Percentiles rank a stretch among this genome's conserved stretches.
These are phyloP conservation scores for Oligia latruncula DNA, from an alignment of 2,888 invertebrate species.

Conservation along the genomic window DNA sequence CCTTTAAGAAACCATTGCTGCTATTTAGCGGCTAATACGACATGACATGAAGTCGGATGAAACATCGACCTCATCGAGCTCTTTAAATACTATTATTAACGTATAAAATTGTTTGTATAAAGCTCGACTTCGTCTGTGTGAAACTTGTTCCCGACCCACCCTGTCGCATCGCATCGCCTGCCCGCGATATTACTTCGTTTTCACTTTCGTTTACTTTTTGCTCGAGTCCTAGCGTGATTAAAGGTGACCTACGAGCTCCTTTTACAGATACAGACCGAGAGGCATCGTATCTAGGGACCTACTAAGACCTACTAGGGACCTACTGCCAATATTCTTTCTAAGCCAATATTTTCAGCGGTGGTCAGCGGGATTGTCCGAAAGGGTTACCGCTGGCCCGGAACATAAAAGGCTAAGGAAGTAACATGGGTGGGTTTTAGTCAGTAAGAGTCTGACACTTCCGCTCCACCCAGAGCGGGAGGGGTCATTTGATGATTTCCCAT, in stretches of 20 bases:
- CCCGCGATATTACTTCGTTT: not conserved
- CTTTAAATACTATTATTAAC: not conserved
- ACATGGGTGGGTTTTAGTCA: no score
- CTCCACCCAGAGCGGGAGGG: no score
- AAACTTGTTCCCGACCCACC: not conserved
- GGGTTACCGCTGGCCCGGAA: no score
- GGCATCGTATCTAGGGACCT: not conserved
- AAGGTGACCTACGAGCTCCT: not conserved
- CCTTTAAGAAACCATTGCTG: not conserved
- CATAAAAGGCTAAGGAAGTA: no score
- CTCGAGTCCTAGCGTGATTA: not conserved
- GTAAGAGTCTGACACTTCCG: no score
- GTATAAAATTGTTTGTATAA: not conserved
- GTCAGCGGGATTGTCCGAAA: no score
- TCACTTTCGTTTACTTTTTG: not conserved
- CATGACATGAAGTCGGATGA: not conserved
- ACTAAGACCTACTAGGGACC: not conserved
- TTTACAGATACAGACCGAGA: not conserved
- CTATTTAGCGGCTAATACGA: not conserved
- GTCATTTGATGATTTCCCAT: no score
- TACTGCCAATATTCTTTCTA: not conserved
- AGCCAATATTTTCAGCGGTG: no score
- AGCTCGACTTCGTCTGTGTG: not conserved
- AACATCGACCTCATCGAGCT: not conserved
- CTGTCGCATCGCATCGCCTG: not conserved